Percentiles rank a stretch among this genome's conserved stretches.
phyloP scores from a whole-genome alignment of 2,888 invertebrate species.

The Zelleria hepariella region DNA sequence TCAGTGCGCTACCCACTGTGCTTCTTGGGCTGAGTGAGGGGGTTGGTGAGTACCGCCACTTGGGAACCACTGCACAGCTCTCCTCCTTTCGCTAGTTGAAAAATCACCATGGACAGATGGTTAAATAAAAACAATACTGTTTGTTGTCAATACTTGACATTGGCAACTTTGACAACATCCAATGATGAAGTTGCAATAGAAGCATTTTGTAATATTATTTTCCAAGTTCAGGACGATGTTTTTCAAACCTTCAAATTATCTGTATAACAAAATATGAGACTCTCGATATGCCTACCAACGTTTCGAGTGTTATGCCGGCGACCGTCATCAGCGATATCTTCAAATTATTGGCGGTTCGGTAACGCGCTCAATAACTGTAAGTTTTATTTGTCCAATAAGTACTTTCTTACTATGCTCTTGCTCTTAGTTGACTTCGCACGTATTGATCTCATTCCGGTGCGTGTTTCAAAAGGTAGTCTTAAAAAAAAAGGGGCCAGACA shows the following conservation, averaged over 20 bases:
- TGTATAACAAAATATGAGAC: background rate
- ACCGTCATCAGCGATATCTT: background rate
- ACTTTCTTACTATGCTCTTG: no score
- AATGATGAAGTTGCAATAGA: background rate
- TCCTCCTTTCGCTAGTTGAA: no score
- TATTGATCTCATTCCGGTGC: no score
- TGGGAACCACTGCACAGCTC: no score
- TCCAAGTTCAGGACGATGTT: background rate
- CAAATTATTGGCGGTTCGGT: background rate
- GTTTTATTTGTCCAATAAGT: no score
- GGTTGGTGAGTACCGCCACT: no score
- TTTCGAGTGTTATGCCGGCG: background rate
- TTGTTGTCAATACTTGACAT: background rate
- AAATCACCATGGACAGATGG: background rate
- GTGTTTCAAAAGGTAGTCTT: no score
- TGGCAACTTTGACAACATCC: background rate
- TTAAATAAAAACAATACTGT: background rate
- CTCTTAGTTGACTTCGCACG: no score
- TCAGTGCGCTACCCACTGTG: no score
- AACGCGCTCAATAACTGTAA: background rate
- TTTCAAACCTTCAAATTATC: background rate
- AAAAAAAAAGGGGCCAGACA: no score
- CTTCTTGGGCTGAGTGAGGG: no score
- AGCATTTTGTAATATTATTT: background rate
- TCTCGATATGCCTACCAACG: conserved; percentile 13